Percentiles rank a stretch among this genome's conserved stretches.
phyloP scores from a whole-genome alignment of 2,888 invertebrate species.

The Erebia aethiops region DNA sequence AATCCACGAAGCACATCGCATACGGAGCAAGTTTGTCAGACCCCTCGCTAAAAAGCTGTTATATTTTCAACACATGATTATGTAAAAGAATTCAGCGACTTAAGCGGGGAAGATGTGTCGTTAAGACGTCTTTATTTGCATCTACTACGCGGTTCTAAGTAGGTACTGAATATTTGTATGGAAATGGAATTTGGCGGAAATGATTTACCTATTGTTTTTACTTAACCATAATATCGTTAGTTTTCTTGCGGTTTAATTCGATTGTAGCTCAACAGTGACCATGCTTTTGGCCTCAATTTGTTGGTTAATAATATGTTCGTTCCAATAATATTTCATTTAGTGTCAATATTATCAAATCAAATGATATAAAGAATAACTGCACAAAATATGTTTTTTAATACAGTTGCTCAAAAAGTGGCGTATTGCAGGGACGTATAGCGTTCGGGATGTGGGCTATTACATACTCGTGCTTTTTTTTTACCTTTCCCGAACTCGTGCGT shows the following conservation, averaged over 20 bases:
- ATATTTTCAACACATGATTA: constrained; percentile 82
- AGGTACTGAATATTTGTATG: constrained; percentile 37
- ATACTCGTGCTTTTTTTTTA: too few relatives aligned
- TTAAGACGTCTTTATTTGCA: constrained; percentile 78
- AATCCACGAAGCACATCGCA: constrained; percentile 58
- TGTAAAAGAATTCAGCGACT: constrained; percentile 79
- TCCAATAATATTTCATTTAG: too few relatives aligned
- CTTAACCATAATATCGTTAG: background rate
- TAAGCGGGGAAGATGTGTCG: constrained; percentile 70
- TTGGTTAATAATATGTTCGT: too few relatives aligned
- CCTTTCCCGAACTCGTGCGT: too few relatives aligned
- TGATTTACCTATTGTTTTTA: background rate
- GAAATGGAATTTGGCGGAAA: constrained; percentile 31
- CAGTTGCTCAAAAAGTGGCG: too few relatives aligned
- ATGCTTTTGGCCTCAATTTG: too few relatives aligned
- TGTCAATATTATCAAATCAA: too few relatives aligned
- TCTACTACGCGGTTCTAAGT: constrained; percentile 48
- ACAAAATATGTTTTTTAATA: too few relatives aligned
- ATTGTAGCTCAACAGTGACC: background rate
- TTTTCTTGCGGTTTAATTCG: background rate
- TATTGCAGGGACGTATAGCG: too few relatives aligned
- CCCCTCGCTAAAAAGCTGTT: constrained; percentile 74
- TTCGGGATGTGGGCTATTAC: too few relatives aligned
- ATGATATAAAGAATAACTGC: too few relatives aligned
- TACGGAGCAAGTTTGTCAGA: constrained; percentile 67